Base-by-base conservation (phyloP, 2,888 invertebrate genomes). In the Dicyrtoma fusca region DNA sequence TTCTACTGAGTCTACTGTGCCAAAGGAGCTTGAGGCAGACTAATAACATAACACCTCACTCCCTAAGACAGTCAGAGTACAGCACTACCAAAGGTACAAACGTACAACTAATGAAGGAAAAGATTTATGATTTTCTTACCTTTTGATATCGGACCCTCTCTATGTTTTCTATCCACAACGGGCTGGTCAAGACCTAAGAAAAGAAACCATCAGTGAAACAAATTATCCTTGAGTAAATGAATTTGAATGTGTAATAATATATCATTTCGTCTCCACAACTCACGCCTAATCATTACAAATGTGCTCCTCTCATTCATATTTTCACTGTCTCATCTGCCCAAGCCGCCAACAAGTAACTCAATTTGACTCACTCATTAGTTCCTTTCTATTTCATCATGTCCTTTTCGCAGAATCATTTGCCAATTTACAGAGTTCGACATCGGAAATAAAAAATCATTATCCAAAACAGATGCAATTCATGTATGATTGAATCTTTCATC, bases 141-240 rank as follows among this genome's bases (percentile, higher is more conserved):
- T 70, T 72, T 69, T 72, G 69, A 68, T 63, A 69, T 45, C 55
- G 64, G 17, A 80, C 74, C 53, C 74, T 74, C 14, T 74, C 73
- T 25, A 80, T 76, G 57, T 78, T 80, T 70, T 80, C 80, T 14
- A 80, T 76, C 78, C 78, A 80, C 44, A 78, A 70, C 26, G 75
- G 73, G 23, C 72, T 76, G 57, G 80, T 76, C 21, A 75, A 68
- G 21, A 79, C 79, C 76, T 78, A 62, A 23, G 21, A 45, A 49
- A 13, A 55, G 4, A 64, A 55, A 55, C 44, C 10, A 51, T 45
- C 4, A 45, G 21, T 42, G 14, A 68, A 68, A 57, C 57, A 59
- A 65, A 49, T 10, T 51, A 51, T 51, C 51, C 65, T 26, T 49
- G 49, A 49, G 23, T 63, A 55, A 68, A 51, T 44, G 63, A 45